phyloP scores from a whole-genome alignment of 2,113 vertebrate genomes.

The Capricornis sumatraensis region DNA sequence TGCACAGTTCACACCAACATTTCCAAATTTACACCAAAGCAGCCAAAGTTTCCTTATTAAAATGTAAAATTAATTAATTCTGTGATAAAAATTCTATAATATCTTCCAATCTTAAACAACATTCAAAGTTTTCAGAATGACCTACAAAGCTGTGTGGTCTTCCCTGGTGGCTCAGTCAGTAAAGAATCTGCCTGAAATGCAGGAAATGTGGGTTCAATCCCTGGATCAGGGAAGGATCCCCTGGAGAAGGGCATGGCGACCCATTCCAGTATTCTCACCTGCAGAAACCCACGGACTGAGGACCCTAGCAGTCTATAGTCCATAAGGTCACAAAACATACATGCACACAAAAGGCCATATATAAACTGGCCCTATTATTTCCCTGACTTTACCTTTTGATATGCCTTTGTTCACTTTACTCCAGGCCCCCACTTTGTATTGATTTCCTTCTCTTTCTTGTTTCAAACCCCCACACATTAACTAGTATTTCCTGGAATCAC shows the following conservation, averaged over 20 bases:
- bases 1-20: neutral
- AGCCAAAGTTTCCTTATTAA: neutral
- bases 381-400: neutral
- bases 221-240: neutral
- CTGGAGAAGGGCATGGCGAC: fast-evolving
- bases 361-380: neutral
- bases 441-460: neutral
- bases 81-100: neutral
- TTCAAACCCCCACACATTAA: no score
- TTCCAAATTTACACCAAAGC: neutral
- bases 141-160: neutral
- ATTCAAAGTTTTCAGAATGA: neutral
- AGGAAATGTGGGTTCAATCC: neutral
- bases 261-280: neutral
- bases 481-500: neutral
- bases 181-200: neutral
- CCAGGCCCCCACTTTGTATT: neutral
- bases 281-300: neutral
- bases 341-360: fast-evolving
- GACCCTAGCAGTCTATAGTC: neutral
- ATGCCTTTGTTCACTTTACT: neutral
- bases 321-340: neutral
- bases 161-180: neutral
- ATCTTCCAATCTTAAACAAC: neutral
- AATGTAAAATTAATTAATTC: neutral